Evolutionary conservation across 2,113 vertebrate species (phyloP), one percentile per base, ranked within the genome.

Genomic region (Promerops cafer): DNA sequence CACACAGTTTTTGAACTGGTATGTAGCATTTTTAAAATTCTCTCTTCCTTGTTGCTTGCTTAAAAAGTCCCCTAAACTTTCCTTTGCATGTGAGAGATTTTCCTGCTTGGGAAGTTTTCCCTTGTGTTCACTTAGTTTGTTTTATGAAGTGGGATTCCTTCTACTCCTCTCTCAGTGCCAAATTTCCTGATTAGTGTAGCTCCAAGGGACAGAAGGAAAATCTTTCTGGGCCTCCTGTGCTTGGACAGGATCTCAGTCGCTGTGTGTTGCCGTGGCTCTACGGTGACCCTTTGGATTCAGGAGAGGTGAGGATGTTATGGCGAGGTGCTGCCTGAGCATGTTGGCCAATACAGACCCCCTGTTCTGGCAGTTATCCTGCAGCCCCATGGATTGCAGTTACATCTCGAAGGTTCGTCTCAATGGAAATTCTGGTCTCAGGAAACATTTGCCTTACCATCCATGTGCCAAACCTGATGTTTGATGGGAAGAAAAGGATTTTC

Each of bases 71-170:
- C 17, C 45, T 16, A 6, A 68, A 50, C 28, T 83, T 89, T 84
- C 83, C 18, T 72, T 59, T 83, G 28, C 13, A 8, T 60, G 52
- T 64, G 16, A 68, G 35, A 75, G 64, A 60, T 91, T 89, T 94
- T 78, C 65, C 77, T 49, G 14, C 65, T 82, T 53, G 60, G 14
- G 11, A 84, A 76, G 13, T 68, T 96, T 89, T 89, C 81, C 81
- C 52, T 57, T 56, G 61, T 75, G 79, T 64, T 93, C 60, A 44
- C 47, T 96, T 81, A 53, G 54, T 87, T 91, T 95, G 64, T 92
- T 92, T 95, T 82, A 76, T 87, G 89, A 83, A 87, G 86, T 86
- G 69, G 39, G 64, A 89, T 87, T 89, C 64, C 68, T 93, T 77
- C n/a, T 81, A 26, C 35, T 86, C 35, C 21, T 78, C 10, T 78